Evolutionary conservation across 2,113 vertebrate species (phyloP).

Genomic region (Crotalus horridus): DNA sequence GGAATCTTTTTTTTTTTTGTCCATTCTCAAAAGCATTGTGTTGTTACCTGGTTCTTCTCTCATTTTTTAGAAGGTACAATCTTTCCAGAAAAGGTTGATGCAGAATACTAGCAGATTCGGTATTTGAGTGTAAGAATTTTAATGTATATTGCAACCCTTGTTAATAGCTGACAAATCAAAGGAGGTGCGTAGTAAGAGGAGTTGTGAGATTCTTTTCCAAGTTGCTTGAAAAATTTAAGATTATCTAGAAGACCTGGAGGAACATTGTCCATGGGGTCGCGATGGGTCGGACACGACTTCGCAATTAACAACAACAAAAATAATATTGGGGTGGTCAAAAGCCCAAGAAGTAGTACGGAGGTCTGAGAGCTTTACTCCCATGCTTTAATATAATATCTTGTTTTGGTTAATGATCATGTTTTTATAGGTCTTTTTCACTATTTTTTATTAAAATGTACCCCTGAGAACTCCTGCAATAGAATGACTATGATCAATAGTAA

Average conservation of each 20-base stretch:
- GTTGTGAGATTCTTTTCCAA: neutral
- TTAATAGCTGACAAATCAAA: neutral
- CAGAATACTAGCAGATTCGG: neutral
- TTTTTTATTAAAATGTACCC: neutral
- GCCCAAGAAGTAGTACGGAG: neutral
- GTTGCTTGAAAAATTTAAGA: neutral
- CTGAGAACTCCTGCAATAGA: neutral
- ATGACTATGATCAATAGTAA: neutral
- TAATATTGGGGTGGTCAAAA: neutral
- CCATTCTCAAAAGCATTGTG: neutral
- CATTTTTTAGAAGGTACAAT: neutral
- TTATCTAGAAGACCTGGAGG: neutral
- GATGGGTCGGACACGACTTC: too few relatives aligned
- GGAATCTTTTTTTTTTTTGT: neutral
- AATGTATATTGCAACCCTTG: neutral
- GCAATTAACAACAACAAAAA: too few relatives aligned
- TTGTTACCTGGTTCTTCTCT: neutral
- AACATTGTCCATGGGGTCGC: too few relatives aligned
- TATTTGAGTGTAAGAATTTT: neutral
- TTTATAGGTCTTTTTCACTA: neutral
- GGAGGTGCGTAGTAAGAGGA: neutral
- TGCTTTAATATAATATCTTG: neutral
- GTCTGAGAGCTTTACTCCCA: neutral
- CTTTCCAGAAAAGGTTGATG: neutral
- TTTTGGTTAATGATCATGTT: neutral